phyloP scores from a whole-genome alignment of 1,140 invertebrate genomes.

The Drosophila bocqueti region DNA sequence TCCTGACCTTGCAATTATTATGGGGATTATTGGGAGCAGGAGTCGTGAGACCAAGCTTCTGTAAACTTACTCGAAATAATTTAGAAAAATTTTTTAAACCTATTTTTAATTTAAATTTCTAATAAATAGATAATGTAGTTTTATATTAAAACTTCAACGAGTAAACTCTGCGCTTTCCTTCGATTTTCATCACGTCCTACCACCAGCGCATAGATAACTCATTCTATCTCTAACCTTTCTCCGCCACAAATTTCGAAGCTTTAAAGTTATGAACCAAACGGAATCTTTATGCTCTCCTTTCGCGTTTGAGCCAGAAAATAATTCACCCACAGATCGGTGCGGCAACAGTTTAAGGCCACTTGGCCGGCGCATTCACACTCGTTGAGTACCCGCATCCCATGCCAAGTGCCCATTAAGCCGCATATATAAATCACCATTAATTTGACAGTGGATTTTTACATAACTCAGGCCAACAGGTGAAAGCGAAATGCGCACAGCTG shows the following conservation, averaged over 20 bases:
- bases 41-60: neutral
- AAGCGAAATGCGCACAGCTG: constrained; percentile 75
- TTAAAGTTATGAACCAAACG: constrained; percentile 1
- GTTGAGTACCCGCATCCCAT: constrained; percentile 35
- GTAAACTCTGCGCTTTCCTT: neutral
- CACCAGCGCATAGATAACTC: neutral
- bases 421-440: constrained; percentile 80
- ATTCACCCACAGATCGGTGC: constrained; percentile 15
- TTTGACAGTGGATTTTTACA: constrained; percentile 79
- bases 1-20: constrained; percentile 33
- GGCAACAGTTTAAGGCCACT: constrained; percentile 32
- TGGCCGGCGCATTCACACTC: constrained; percentile 37
- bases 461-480: constrained; percentile 77
- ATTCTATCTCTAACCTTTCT: constrained; percentile 8
- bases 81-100: neutral
- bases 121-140: neutral
- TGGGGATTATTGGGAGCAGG: constrained; percentile 11
- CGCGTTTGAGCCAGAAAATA: neutral
- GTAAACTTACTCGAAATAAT: neutral
- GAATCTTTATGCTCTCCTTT: constrained; percentile 17
- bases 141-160: rapidly evolving
- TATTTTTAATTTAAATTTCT: neutral
- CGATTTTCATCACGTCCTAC: neutral
- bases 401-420: constrained; percentile 62
- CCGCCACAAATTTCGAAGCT: neutral